A percentile compares a stretch with the other conserved stretches of the same genome.
Evolutionary conservation across 2,888 invertebrate species (phyloP).

Genomic region (Lycaena phlaeas): DNA sequence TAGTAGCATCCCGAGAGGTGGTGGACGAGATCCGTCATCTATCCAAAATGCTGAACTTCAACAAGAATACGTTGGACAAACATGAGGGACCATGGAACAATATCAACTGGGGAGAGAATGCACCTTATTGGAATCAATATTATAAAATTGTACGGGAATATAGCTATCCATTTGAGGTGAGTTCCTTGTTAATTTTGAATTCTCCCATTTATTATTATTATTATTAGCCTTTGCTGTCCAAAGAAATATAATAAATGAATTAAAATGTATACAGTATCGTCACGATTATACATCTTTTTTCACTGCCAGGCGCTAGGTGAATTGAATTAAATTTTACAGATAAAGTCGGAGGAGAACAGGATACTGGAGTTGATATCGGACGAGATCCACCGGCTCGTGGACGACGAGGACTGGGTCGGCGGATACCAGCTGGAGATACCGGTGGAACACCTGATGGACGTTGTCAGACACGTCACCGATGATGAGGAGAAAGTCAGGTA

Average conservation of each 20-base stretch:
- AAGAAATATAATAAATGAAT: background rate
- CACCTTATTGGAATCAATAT: slow-evolving; percentile 65
- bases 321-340: too few species aligned
- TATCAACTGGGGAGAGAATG: slow-evolving; percentile 61
- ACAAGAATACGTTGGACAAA: slow-evolving; percentile 26
- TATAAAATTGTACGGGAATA: slow-evolving; percentile 50
- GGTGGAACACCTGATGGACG: slow-evolving; percentile 39
- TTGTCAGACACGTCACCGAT: slow-evolving; percentile 43
- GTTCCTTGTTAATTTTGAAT: too few species aligned
- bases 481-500: slow-evolving; percentile 51
- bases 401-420: slow-evolving; percentile 29
- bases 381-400: slow-evolving; percentile 47
- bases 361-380: slow-evolving; percentile 51
- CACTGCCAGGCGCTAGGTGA: too few species aligned
- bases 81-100: slow-evolving; percentile 38
- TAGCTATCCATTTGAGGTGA: slow-evolving; percentile 46
- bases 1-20: slow-evolving; percentile 44
- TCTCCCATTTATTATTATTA: too few species aligned
- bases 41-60: slow-evolving; percentile 46
- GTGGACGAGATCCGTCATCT: slow-evolving; percentile 48
- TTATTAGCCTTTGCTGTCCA: too few species aligned
- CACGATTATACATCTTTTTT: too few species aligned
- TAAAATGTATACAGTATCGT: too few species aligned
- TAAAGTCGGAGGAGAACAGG: slow-evolving; percentile 46
- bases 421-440: slow-evolving; percentile 46